phyloP scores from a whole-genome alignment of 2,113 vertebrate species.

The Xiphias gladius region DNA sequence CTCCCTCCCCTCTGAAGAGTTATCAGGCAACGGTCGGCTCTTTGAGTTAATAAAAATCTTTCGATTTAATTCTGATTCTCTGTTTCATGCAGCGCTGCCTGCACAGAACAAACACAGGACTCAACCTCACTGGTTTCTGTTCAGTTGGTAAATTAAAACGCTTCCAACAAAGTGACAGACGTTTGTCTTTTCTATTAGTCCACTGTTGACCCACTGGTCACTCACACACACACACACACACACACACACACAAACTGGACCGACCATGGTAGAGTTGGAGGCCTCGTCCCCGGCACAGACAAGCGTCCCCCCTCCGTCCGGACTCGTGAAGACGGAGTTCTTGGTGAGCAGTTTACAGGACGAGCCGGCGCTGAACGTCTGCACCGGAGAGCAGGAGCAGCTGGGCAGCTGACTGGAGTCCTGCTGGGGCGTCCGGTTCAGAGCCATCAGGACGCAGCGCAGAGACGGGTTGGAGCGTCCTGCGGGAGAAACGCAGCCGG shows the following conservation, averaged over 20 bases:
- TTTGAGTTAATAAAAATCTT: no score
- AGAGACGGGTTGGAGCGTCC: constrained; percentile 89
- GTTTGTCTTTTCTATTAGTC: no score
- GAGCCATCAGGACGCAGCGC: constrained; percentile 92
- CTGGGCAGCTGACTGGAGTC: constrained; percentile 80
- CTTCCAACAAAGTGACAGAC: no score
- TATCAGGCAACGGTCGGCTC: no score
- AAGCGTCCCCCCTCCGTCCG: constrained; percentile 85
- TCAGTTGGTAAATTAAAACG: no score
- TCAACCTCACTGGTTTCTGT: no score
- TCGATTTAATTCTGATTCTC: no score
- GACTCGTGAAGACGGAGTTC: constrained; percentile 92
- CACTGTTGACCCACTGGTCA: no score
- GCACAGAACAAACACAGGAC: no score
- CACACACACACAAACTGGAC: constrained; percentile 11
- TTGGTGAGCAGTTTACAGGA: constrained; percentile 96
- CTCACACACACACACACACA: background rate
- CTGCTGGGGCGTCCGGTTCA: constrained; percentile 83
- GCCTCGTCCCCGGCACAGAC: constrained; percentile 95
- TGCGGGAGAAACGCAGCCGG: constrained; percentile 58
- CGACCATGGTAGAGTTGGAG: constrained; percentile 92
- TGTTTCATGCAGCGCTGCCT: no score
- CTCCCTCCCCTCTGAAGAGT: no score
- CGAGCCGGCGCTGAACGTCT: constrained; percentile 91
- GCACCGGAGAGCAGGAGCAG: constrained; percentile 89